phyloP scores from a whole-genome alignment of 2,888 invertebrate genomes.

The Cryptus viduatorius region DNA sequence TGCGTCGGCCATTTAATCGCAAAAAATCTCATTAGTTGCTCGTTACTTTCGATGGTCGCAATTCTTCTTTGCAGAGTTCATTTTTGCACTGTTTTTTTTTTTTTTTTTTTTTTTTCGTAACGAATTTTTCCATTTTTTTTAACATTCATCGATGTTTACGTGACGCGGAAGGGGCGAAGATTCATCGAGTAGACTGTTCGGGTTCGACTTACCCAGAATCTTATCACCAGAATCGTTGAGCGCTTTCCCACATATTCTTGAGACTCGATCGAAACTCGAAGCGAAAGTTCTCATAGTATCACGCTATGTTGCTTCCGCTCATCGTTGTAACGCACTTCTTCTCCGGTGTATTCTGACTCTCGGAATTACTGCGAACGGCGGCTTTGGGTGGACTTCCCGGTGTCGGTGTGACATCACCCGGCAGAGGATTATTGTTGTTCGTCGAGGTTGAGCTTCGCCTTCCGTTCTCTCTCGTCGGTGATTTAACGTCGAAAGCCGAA shows the following conservation, averaged over 20 bases:
- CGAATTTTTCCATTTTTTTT: background rate
- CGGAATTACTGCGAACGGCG: slow-evolving; percentile 86
- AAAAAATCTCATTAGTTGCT: background rate
- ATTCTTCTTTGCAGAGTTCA: too few relatives aligned
- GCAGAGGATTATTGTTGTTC: slow-evolving; percentile 86
- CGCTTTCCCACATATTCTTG: slow-evolving; percentile 81
- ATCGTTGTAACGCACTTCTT: slow-evolving; percentile 87
- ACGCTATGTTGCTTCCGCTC: slow-evolving; percentile 87
- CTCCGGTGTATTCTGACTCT: slow-evolving; percentile 86
- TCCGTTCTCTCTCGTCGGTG: slow-evolving; percentile 85
- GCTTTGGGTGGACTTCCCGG: slow-evolving; percentile 82
- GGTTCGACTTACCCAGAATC: slow-evolving; percentile 31
- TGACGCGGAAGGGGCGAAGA: background rate
- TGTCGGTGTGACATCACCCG: slow-evolving; percentile 83
- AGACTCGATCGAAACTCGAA: slow-evolving; percentile 82
- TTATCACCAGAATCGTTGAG: slow-evolving; percentile 80
- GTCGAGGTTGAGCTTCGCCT: slow-evolving; percentile 85
- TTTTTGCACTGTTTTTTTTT: background rate
- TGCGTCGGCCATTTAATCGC: background rate
- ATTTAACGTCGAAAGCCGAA: slow-evolving; percentile 87
- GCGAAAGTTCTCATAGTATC: slow-evolving; percentile 85
- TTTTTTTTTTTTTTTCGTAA: background rate
- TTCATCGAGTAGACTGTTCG: slow-evolving; percentile 21
- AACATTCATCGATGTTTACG: background rate
- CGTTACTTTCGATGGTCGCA: background rate